These are phyloP conservation scores for Phalera bucephala DNA, from an alignment of 2,888 invertebrate genomes.

Conservation along the genomic window DNA sequence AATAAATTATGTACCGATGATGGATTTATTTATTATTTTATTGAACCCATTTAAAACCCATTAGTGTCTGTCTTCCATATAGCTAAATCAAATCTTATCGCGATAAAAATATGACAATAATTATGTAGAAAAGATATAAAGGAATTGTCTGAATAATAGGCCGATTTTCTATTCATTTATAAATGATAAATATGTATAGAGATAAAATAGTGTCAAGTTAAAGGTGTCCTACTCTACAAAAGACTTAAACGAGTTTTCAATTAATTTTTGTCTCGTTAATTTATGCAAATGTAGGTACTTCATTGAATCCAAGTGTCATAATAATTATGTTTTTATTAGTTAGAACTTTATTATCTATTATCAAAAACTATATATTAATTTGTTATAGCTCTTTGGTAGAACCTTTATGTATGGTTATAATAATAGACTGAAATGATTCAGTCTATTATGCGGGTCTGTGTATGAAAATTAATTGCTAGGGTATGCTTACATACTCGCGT, in stretches of 20 bases:
- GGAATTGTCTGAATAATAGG: not conserved
- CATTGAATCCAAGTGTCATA: too few species aligned
- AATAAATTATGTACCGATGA: not conserved
- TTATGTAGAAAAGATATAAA: constrained; percentile 2
- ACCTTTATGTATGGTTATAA: too few species aligned
- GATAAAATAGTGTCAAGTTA: not conserved
- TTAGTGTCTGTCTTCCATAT: constrained; percentile 8
- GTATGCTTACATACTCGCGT: too few species aligned
- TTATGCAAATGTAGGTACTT: too few species aligned
- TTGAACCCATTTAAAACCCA: constrained; percentile 5
- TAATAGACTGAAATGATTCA: too few species aligned
- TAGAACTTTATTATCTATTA: too few species aligned
- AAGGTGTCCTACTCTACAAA: constrained; percentile 23
- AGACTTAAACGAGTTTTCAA: constrained; percentile 46
- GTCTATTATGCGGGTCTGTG: too few species aligned
- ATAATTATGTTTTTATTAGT: too few species aligned
- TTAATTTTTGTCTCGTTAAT: too few species aligned
- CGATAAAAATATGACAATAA: constrained; percentile 9
- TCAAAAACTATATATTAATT: too few species aligned
- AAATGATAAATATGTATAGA: not conserved
- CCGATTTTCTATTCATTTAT: constrained; percentile 1
- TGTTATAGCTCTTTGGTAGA: too few species aligned
- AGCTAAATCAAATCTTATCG: constrained; percentile 9
- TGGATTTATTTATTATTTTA: constrained; percentile 6
- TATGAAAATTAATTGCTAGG: too few species aligned